A percentile compares a stretch with the other conserved stretches of the same genome.
phyloP scores from a whole-genome alignment of 2,888 invertebrate genomes.

The Apamea anceps region DNA sequence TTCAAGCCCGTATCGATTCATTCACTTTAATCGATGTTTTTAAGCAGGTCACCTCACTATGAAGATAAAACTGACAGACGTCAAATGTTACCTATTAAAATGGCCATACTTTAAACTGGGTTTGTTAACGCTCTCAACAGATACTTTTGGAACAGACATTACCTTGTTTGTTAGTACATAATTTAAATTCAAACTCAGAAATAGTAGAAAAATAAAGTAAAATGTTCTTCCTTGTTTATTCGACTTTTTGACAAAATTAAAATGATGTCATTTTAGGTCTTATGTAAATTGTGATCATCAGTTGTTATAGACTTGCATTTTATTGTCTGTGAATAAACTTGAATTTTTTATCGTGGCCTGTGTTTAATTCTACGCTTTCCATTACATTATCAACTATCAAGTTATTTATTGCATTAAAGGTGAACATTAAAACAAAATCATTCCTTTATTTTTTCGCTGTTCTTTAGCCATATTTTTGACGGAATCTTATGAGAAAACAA shows the following conservation, averaged over 20 bases:
- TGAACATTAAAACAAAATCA: background rate
- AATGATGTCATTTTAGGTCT: background rate
- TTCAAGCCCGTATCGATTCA: too few relatives aligned
- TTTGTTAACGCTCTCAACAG: background rate
- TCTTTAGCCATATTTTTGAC: background rate
- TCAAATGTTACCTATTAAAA: too few relatives aligned
- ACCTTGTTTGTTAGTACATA: background rate
- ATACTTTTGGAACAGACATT: background rate
- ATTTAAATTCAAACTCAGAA: background rate
- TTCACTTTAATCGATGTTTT: too few relatives aligned
- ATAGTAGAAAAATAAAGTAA: background rate
- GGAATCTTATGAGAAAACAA: background rate
- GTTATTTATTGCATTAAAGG: background rate
- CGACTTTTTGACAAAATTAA: background rate
- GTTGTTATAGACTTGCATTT: background rate
- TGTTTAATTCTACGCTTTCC: background rate
- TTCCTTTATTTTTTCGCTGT: too few relatives aligned
- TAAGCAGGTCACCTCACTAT: too few relatives aligned
- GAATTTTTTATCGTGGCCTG: background rate
- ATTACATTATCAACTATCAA: background rate
- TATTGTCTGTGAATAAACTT: background rate
- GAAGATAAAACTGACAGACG: too few relatives aligned
- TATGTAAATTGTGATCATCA: background rate
- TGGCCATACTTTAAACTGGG: too few relatives aligned
- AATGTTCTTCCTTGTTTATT: background rate